Percentiles rank a stretch among this genome's conserved stretches.
These are phyloP conservation scores for Chelonus formosanus DNA, from an alignment of 2,888 invertebrate genomes.

Conservation along the genomic window DNA sequence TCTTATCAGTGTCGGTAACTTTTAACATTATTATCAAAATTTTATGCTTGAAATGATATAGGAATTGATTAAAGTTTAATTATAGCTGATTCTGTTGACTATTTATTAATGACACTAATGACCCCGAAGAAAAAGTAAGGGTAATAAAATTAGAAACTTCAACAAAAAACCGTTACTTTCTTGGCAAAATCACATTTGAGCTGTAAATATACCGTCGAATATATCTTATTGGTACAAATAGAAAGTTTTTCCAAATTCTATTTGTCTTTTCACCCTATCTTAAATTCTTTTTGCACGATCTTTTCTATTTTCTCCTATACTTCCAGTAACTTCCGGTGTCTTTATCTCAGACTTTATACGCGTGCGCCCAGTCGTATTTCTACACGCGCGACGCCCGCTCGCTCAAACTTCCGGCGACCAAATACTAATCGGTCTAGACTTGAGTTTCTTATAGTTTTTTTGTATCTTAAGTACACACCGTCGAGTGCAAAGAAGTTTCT, in stretches of 20 bases:
- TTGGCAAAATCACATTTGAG: background rate
- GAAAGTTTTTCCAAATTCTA: slow-evolving; percentile 60
- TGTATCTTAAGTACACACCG: slow-evolving; percentile 29
- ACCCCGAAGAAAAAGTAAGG: too few relatives aligned
- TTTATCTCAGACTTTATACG: slow-evolving; percentile 18
- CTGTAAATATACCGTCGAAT: slow-evolving; percentile 52
- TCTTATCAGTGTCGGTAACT: background rate
- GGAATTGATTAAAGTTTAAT: background rate
- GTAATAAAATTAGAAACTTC: too few relatives aligned
- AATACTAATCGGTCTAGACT: slow-evolving; percentile 61
- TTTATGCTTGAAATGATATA: background rate
- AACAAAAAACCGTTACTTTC: too few relatives aligned
- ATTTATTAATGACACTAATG: too few relatives aligned
- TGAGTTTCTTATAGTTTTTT: slow-evolving; percentile 28
- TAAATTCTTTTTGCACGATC: slow-evolving; percentile 31
- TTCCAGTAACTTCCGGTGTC: slow-evolving; percentile 43
- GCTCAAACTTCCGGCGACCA: slow-evolving; percentile 52
- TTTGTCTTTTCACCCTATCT: slow-evolving; percentile 54
- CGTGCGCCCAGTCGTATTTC: slow-evolving; percentile 20
- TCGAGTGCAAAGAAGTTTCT: slow-evolving; percentile 33
- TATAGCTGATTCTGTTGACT: too few relatives aligned
- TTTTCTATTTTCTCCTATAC: slow-evolving; percentile 39
- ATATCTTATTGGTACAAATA: slow-evolving; percentile 52
- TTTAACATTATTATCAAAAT: background rate
- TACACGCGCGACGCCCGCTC: slow-evolving; percentile 31